These are phyloP conservation scores for Sminthopsis crassicaudata DNA, from an alignment of 2,113 vertebrate species.

Conservation along the genomic window DNA sequence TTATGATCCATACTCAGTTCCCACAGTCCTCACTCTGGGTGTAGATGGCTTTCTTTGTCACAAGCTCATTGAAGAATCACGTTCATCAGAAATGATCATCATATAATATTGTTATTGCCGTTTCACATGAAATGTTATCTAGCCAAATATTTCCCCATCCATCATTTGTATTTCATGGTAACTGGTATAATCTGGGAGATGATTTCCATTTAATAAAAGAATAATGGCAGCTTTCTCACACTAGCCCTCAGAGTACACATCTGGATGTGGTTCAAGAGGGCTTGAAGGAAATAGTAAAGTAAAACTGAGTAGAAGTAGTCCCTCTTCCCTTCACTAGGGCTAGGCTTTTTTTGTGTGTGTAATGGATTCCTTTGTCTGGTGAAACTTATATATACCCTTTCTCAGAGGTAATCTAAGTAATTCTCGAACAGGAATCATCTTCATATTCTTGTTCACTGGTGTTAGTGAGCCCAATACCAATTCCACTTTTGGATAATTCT, in stretches of 20 bases:
- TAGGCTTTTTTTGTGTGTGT: background rate
- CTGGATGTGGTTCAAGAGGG: background rate
- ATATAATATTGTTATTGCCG: too few relatives aligned
- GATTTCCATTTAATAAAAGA: background rate
- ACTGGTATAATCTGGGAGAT: background rate
- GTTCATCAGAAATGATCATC: too few relatives aligned
- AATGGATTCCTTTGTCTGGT: background rate
- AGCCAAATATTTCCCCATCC: background rate
- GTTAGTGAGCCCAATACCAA: background rate
- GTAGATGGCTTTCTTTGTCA: too few relatives aligned
- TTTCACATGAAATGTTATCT: background rate
- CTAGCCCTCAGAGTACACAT: background rate
- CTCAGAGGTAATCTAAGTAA: background rate
- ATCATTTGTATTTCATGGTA: background rate
- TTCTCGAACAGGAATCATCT: background rate
- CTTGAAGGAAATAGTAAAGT: background rate
- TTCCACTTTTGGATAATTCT: background rate
- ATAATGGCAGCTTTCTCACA: background rate
- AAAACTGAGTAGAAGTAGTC: background rate
- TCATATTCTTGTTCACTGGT: background rate
- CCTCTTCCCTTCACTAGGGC: background rate
- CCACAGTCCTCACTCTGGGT: too few relatives aligned
- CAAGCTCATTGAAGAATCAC: too few relatives aligned
- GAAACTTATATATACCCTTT: background rate
- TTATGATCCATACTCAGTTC: too few relatives aligned